Percentiles rank a stretch among this genome's conserved stretches.
Evolutionary conservation across 1,140 invertebrate species (phyloP).

Genomic region (Sitodiplosis mosellana): DNA sequence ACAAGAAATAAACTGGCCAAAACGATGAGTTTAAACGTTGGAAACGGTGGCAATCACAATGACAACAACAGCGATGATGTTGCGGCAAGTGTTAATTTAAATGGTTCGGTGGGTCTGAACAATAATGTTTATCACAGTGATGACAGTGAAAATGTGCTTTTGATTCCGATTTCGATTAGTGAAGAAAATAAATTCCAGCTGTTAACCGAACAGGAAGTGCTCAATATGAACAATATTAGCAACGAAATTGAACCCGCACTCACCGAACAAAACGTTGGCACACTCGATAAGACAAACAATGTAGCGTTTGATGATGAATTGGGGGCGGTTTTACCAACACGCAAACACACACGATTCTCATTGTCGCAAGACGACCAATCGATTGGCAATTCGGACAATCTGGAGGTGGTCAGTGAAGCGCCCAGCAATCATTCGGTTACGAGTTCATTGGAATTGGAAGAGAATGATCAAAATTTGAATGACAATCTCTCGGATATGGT

Average conservation of each 20-base stretch:
- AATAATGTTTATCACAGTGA: neutral
- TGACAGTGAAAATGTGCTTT: slow-evolving; percentile 13
- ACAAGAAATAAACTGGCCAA: slow-evolving; percentile 23
- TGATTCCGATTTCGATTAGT: slow-evolving; percentile 19
- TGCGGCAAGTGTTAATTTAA: slow-evolving; percentile 14
- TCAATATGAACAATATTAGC: slow-evolving; percentile 24
- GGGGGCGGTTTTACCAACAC: neutral
- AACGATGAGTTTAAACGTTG: slow-evolving; percentile 18
- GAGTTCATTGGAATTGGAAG: slow-evolving; percentile 75
- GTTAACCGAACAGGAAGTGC: slow-evolving; percentile 20
- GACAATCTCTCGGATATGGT: slow-evolving; percentile 94
- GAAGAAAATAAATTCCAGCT: slow-evolving; percentile 19
- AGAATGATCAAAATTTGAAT: slow-evolving; percentile 53
- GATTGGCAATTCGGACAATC: slow-evolving; percentile 77
- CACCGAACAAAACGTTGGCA: slow-evolving; percentile 9
- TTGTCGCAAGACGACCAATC: slow-evolving; percentile 75
- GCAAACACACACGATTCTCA: slow-evolving; percentile 41
- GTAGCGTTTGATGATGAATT: neutral
- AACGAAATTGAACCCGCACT: slow-evolving; percentile 10
- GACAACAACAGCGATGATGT: slow-evolving; percentile 4
- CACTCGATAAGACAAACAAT: slow-evolving; percentile 17
- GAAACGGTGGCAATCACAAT: slow-evolving; percentile 3
- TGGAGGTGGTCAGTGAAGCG: slow-evolving; percentile 86
- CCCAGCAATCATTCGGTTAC: slow-evolving; percentile 87
- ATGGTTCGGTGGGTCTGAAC: neutral